These are phyloP conservation scores for Saguinus midas DNA, from an alignment of 2,113 vertebrate species.

Conservation along the genomic window DNA sequence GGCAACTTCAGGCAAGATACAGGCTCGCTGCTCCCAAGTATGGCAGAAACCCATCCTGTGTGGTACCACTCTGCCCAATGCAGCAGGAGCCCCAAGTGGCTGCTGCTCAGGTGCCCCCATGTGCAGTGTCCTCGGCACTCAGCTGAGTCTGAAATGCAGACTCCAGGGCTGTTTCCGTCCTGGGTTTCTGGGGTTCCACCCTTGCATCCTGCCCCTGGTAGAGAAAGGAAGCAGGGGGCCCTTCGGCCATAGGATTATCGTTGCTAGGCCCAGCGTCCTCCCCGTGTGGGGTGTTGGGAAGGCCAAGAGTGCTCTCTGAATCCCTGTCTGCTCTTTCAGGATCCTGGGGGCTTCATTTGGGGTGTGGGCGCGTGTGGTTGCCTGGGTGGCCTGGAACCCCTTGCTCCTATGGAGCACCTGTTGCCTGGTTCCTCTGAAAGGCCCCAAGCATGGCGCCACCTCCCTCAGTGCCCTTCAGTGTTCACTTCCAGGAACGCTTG, in stretches of 20 bases:
- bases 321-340: neutral
- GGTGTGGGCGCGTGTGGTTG: neutral
- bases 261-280: neutral
- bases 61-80: neutral
- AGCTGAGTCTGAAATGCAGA: neutral
- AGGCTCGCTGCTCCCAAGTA: too few relatives aligned
- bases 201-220: neutral
- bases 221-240: neutral
- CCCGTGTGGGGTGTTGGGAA: neutral
- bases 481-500: fast-evolving
- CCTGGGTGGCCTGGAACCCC: too few relatives aligned
- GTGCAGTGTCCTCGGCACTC: neutral
- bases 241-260: neutral
- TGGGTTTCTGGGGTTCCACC: neutral
- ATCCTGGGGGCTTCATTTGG: neutral
- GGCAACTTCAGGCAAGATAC: neutral
- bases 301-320: neutral
- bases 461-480: neutral
- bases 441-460: fast-evolving
- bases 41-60: fast-evolving
- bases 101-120: neutral
- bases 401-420: too few relatives aligned
- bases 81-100: neutral
- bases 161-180: neutral
- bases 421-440: neutral